Evolutionary conservation across 2,888 invertebrate genomes (phyloP).

Genomic region (Gasteruption jaculator): DNA sequence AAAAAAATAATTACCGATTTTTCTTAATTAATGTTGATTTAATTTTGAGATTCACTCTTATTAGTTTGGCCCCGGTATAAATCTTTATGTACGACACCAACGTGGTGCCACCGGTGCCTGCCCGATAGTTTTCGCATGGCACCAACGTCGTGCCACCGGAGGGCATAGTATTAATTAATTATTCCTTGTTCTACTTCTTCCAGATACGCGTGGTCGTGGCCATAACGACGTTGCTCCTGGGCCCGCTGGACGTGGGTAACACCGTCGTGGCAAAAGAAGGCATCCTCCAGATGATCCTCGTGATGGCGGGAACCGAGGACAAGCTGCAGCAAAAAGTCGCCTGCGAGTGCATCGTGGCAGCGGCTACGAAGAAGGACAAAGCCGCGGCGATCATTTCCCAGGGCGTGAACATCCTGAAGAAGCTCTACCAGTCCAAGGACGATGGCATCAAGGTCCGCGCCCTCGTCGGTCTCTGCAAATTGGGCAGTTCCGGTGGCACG

Average conservation of each 20-base stretch:
- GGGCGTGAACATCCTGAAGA: constrained; percentile 91
- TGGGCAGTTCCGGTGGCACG: constrained; percentile 91
- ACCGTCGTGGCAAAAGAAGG: constrained; percentile 77
- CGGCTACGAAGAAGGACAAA: constrained; percentile 95
- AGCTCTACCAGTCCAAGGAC: constrained; percentile 83
- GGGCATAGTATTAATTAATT: too few relatives aligned
- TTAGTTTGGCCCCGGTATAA: constrained; percentile 4
- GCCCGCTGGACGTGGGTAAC: constrained; percentile 92
- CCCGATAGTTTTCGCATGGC: too few relatives aligned
- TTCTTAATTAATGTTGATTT: too few relatives aligned
- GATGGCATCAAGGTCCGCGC: constrained; percentile 88
- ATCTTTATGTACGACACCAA: too few relatives aligned
- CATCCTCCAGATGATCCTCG: constrained; percentile 92
- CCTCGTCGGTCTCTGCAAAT: constrained; percentile 89
- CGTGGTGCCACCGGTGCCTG: too few relatives aligned
- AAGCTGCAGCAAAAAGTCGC: constrained; percentile 86
- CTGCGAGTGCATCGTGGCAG: constrained; percentile 94
- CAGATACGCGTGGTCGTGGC: constrained; percentile 74
- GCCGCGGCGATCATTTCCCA: constrained; percentile 83
- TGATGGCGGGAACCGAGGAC: constrained; percentile 95
- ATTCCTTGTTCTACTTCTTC: background rate
- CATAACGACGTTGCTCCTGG: constrained; percentile 82
- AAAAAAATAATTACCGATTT: too few relatives aligned
- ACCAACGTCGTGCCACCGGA: too few relatives aligned
- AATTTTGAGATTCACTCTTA: constrained; percentile 21